Percentiles rank a stretch among this genome's conserved stretches.
Evolutionary conservation across 2,888 invertebrate species (phyloP).

Genomic region (Oligia strigilis): DNA sequence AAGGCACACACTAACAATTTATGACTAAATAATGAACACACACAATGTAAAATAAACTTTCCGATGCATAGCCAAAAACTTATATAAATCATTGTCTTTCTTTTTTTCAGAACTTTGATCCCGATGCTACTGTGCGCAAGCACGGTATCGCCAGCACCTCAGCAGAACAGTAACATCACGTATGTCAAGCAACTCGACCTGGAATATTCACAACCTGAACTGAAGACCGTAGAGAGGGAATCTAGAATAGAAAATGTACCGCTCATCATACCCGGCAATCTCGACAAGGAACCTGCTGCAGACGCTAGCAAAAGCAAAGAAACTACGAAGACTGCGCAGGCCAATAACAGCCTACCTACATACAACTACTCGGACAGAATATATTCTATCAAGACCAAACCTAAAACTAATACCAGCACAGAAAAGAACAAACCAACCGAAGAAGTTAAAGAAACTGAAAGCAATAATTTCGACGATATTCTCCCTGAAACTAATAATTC

Average conservation of each 20-base stretch:
- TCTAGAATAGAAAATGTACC: conserved; percentile 77
- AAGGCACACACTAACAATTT: neutral
- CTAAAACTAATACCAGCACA: conserved; percentile 44
- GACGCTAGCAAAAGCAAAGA: conserved; percentile 12
- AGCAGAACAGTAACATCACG: conserved; percentile 77
- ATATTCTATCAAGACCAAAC: conserved; percentile 54
- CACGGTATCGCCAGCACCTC: conserved; percentile 76
- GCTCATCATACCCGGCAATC: conserved; percentile 69
- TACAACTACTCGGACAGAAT: conserved; percentile 57
- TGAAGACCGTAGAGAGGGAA: conserved; percentile 59
- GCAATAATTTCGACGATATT: conserved; percentile 12
- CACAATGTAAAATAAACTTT: neutral
- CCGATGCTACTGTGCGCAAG: conserved; percentile 71
- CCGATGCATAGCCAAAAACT: neutral
- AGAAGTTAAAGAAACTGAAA: conserved; percentile 11
- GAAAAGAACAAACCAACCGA: conserved; percentile 34
- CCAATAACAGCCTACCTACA: conserved; percentile 26
- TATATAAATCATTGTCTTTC: conserved; percentile 16
- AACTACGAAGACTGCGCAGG: conserved; percentile 3
- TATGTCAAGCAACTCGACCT: conserved; percentile 77
- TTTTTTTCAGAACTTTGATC: conserved; percentile 76
- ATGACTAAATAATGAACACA: neutral
- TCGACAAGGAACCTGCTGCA: conserved; percentile 15
- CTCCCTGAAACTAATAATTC: conserved; percentile 17
- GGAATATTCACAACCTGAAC: conserved; percentile 52